Percentiles rank a stretch among this genome's conserved stretches.
Conservation (phyloP, 2,888 invertebrate genomes). For the Nemotelus pantherinus region DNA sequence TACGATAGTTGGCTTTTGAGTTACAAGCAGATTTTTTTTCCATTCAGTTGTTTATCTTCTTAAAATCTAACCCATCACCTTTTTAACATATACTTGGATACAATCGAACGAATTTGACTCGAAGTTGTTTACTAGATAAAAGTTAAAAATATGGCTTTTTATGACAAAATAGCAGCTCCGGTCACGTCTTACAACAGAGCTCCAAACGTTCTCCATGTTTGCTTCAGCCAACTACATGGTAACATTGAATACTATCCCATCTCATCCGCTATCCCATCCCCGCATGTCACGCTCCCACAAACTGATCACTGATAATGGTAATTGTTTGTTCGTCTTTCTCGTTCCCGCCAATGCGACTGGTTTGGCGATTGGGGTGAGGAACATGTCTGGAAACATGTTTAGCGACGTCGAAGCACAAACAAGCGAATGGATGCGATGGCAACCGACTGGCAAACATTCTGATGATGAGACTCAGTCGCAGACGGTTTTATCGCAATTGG, state of each 20-base stretch:
- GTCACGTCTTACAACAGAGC: not conserved
- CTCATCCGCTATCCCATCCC: not conserved
- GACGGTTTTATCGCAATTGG: not conserved
- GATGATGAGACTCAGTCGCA: not conserved
- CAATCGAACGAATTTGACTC: no score
- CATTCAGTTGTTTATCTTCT: no score
- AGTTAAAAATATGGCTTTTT: not conserved
- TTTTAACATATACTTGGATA: no score
- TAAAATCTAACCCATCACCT: no score
- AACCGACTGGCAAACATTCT: constrained; percentile 23
- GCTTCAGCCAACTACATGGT: not conserved
- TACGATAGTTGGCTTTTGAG: no score
- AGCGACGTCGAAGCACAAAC: constrained; percentile 20
- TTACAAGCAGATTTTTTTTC: no score
- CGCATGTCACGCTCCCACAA: constrained; percentile 17
- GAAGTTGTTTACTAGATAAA: no score
- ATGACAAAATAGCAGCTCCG: not conserved
- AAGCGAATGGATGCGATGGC: constrained; percentile 11
- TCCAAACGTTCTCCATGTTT: constrained; percentile 26
- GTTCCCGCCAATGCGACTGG: not conserved
- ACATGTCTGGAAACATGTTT: constrained; percentile 39
- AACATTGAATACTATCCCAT: no score
- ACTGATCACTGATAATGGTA: constrained; percentile 10
- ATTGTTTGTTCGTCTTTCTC: constrained; percentile 3
- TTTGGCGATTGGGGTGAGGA: constrained; percentile 1